Evolutionary conservation across 2,888 invertebrate species (phyloP).

Genomic region (Empis stercorea): DNA sequence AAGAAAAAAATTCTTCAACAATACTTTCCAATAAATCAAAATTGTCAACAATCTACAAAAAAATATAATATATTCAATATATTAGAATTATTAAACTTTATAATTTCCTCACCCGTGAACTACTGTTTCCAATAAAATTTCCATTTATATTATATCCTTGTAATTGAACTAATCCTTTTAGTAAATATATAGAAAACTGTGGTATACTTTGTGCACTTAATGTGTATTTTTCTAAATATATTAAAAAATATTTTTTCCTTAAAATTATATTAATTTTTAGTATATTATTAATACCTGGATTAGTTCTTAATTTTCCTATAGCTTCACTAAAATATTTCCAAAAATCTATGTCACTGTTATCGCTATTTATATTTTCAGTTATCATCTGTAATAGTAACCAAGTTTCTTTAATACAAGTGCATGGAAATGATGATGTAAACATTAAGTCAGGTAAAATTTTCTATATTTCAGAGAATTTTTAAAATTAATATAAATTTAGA

Average conservation of each 20-base stretch:
- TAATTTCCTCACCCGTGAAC: slow-evolving; percentile 9
- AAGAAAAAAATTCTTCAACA: slow-evolving; percentile 36
- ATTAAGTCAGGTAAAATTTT: slow-evolving; percentile 34
- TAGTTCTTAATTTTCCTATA: slow-evolving; percentile 23
- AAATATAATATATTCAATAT: slow-evolving; percentile 5
- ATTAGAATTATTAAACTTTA: too few species aligned
- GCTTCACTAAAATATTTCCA: slow-evolving; percentile 37
- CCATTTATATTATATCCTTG: slow-evolving; percentile 33
- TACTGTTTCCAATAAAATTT: slow-evolving; percentile 21
- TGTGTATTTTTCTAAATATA: slow-evolving; percentile 16
- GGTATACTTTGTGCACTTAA: slow-evolving; percentile 17
- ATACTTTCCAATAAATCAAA: slow-evolving; percentile 37
- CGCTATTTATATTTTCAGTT: slow-evolving; percentile 26
- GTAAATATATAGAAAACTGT: slow-evolving; percentile 37
- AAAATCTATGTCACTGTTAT: slow-evolving; percentile 21
- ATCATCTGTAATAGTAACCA: slow-evolving; percentile 42
- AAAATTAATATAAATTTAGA: not conserved
- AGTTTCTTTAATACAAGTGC: slow-evolving; percentile 44
- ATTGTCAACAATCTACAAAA: slow-evolving; percentile 25
- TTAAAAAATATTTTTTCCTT: not conserved
- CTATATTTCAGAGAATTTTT: slow-evolving; percentile 16
- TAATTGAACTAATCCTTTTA: slow-evolving; percentile 36
- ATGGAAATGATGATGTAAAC: slow-evolving; percentile 40
- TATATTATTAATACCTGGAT: slow-evolving; percentile 13
- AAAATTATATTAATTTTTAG: not conserved